Evolutionary conservation across 37 sponge, comb jelly and placozoan species (phyloP).

Genomic region (Dysidea cf. avara): DNA sequence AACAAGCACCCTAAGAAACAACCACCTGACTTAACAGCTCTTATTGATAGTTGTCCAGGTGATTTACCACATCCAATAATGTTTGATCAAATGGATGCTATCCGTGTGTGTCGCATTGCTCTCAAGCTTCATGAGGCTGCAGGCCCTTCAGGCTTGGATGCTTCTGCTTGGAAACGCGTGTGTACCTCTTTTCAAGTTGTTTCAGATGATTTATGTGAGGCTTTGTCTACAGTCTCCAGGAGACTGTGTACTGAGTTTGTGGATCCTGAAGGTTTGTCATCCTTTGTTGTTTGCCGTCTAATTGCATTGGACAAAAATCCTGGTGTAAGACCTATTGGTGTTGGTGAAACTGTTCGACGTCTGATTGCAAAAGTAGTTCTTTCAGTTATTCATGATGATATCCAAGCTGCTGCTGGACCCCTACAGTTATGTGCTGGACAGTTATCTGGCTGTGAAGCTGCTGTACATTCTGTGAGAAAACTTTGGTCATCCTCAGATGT

Average conservation of each 20-base stretch:
- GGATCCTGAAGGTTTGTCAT: conserved; percentile 2
- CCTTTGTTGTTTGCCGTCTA: conserved; percentile 12
- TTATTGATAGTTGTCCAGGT: background rate
- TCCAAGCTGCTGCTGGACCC: conserved; percentile 14
- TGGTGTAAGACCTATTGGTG: conserved; percentile 12
- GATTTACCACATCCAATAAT: background rate
- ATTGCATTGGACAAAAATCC: conserved; percentile 31
- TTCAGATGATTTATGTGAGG: conserved; percentile 1
- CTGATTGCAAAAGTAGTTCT: conserved; percentile 4
- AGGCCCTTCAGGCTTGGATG: conserved; percentile 2
- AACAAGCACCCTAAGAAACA: conserved; percentile 18
- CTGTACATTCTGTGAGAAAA: conserved; percentile 8
- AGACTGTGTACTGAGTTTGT: conserved; percentile 1
- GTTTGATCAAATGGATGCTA: conserved; percentile 9
- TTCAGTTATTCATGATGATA: background rate
- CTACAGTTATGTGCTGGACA: conserved; percentile 24
- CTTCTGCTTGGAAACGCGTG: conserved; percentile 5
- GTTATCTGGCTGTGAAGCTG: conserved; percentile 17
- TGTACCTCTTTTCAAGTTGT: conserved; percentile 1
- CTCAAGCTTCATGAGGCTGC: background rate
- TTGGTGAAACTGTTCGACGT: background rate
- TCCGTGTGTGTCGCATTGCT: background rate
- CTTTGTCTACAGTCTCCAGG: conserved; percentile 3
- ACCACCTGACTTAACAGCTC: background rate
- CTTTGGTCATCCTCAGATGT: background rate